Evolutionary conservation across 2,888 invertebrate species (phyloP), one percentile per base, ranked within the genome.

Genomic region (Furcula furcula): DNA sequence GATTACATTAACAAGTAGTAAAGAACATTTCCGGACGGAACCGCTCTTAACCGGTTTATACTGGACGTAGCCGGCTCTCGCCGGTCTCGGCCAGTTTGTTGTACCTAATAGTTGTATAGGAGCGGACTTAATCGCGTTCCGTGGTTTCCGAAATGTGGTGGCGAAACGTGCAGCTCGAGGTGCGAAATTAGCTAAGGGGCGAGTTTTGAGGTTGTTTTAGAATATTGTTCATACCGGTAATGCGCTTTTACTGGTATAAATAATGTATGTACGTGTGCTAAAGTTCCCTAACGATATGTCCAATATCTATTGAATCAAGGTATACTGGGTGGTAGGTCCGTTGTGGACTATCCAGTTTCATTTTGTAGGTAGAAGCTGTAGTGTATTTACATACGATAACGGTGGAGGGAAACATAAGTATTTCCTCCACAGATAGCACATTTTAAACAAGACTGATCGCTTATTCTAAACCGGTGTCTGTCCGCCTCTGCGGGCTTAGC

Each of bases 41-140:
- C 76, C 58, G 68, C 68, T 70, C 60, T 65, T 72, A 78, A 78
- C 82, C 65, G 59, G 76, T 76, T 81, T 77, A 76, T 59, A 72
- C 61, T 55, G 40, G 48, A 44, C 41, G 25, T 36, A 36, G 33
- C 61, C 46, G 40, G 65, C 52, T 55, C 52, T 54, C 55, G 56
- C 49, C 57, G 47, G 56, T 53, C n/a, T 46, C 49, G 65, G 53
- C 71, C 72, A 68, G 68, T 74, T 75, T 67, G 76, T 69, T 83
- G 52, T 58, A n/a, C n/a, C n/a, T n/a, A 69, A 65, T 64, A 63
- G 61, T 50, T 58, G 65, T 60, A 61, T 58, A 64, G 61, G 47
- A 58, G 54, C 62, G 60, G 69, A 67, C 71, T 70, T 71, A 74
- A 78, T 78, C 65, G 58, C 49, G 55, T 51, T 55, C 46, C 44